Conservation (phyloP, 2,797 vertebrate genomes). For the Schizopygopsis malacanthus region DNA sequence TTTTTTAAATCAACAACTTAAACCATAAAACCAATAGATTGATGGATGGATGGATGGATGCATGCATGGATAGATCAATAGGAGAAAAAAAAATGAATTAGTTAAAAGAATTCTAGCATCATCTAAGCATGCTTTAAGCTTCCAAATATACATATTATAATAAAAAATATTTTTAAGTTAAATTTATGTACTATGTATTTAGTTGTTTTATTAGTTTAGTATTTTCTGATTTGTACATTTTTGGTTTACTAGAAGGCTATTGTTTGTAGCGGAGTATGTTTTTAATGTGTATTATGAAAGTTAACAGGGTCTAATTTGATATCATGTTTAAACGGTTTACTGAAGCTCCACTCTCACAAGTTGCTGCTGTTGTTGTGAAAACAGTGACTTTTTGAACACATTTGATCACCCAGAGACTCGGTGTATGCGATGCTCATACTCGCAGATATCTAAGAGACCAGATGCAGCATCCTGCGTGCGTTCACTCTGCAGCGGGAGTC, state of each 20-base stretch:
- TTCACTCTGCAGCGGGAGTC: conserved; percentile 4
- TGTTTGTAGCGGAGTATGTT: background rate
- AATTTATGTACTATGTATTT: background rate
- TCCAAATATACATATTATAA: background rate
- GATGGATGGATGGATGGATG: background rate
- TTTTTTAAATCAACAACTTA: too few relatives aligned
- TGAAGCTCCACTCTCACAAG: background rate
- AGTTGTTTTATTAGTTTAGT: background rate
- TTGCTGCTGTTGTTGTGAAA: background rate
- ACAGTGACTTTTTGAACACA: conserved; percentile 2
- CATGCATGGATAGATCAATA: too few relatives aligned
- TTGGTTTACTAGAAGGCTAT: background rate
- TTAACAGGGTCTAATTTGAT: background rate
- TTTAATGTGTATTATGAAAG: conserved; percentile 1
- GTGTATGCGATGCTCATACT: conserved; percentile 3
- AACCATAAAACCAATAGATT: background rate
- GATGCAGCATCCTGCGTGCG: background rate
- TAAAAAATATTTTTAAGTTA: too few relatives aligned
- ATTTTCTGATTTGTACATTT: background rate
- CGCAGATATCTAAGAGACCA: conserved; percentile 9
- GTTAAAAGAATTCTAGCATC: too few relatives aligned
- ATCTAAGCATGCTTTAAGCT: background rate
- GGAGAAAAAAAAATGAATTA: too few relatives aligned
- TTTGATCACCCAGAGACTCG: background rate
- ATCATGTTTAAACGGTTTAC: background rate